A percentile compares a stretch with the other conserved stretches of the same genome.
phyloP scores from a whole-genome alignment of 1,140 invertebrate species.

The Anastatus disparis region DNA sequence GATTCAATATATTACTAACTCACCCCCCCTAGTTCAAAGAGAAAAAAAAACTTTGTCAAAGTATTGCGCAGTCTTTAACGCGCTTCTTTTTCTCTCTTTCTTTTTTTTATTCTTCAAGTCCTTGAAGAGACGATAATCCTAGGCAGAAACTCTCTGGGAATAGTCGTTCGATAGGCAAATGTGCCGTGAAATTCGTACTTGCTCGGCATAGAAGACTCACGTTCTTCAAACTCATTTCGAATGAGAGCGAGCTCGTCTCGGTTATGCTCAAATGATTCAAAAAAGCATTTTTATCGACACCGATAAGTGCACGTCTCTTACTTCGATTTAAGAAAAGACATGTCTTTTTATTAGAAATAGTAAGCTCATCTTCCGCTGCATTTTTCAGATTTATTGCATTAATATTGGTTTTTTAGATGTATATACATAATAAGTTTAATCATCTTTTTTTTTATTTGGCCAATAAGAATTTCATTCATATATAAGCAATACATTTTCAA shows the following conservation, averaged over 20 bases:
- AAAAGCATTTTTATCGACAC: background rate
- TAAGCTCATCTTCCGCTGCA: no score
- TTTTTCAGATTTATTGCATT: no score
- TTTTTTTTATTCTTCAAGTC: no score
- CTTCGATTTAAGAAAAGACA: no score
- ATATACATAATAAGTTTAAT: no score
- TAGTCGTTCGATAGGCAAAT: conserved; percentile 50
- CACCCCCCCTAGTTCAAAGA: no score
- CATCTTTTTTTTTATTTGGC: no score
- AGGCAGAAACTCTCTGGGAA: conserved; percentile 39
- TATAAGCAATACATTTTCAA: no score
- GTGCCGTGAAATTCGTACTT: conserved; percentile 51
- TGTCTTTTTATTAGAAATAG: no score
- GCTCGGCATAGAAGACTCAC: conserved; percentile 27
- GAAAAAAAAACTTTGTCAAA: conserved; percentile 1
- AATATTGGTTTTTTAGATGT: no score
- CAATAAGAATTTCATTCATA: no score
- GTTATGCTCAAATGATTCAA: conserved; percentile 34
- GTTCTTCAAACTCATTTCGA: conserved; percentile 12
- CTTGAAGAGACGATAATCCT: no score
- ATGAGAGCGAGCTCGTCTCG: conserved; percentile 25
- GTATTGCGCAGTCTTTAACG: background rate
- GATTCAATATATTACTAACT: conserved; percentile 2
- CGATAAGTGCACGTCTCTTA: background rate
- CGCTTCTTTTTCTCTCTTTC: conserved; percentile 9